Evolutionary conservation across 2,113 vertebrate species (phyloP).

Genomic region (human): GRCh38 chr9:23771501-23772000

Average conservation of each 20-base stretch:
- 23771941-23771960: constrained; percentile 62
- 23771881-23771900: not conserved
- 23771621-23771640: not conserved
- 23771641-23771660: not conserved
- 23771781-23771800: not conserved
- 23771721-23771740: not conserved
- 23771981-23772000: constrained; percentile 48
- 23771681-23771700: not conserved
- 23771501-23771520: not conserved
- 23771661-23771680: not conserved
- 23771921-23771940: constrained; percentile 53
- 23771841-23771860: not conserved
- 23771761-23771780: not conserved
- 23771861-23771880: not conserved
- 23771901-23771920: constrained; percentile 1
- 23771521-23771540: too few relatives aligned
- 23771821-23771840: not conserved
- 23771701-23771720: not conserved
- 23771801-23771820: constrained; percentile 16
- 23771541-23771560: too few relatives aligned
- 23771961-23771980: constrained; percentile 64
- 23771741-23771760: not conserved
- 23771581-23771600: constrained; percentile 18
- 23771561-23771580: not conserved
- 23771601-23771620: not conserved